A percentile compares a stretch with the other conserved stretches of the same genome.
phyloP scores from a whole-genome alignment of 2,888 invertebrate species.

The Punctoribates punctum region DNA sequence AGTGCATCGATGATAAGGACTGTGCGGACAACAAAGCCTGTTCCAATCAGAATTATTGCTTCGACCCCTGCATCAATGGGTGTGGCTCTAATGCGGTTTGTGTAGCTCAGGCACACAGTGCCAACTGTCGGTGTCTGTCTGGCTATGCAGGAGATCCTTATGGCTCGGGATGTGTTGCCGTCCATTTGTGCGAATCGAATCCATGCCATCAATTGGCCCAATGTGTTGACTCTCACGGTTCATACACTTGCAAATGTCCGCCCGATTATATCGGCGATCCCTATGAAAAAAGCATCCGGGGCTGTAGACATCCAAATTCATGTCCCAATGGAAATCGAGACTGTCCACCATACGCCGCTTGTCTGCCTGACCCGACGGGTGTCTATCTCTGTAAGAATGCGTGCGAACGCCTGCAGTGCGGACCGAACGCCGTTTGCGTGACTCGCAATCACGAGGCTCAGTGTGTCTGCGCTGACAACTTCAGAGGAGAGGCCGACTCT shows the following conservation, averaged over 20 bases:
- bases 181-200: conserved; percentile 50
- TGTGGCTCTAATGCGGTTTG: conserved; percentile 86
- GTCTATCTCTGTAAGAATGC: conserved; percentile 53
- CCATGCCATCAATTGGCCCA: conserved; percentile 76
- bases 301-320: conserved; percentile 47
- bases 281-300: conserved; percentile 54
- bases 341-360: conserved; percentile 68
- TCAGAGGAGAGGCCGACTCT: conserved; percentile 61
- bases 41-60: conserved; percentile 68
- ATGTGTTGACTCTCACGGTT: conserved; percentile 69
- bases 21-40: conserved; percentile 60
- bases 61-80: conserved; percentile 65
- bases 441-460: conserved; percentile 67
- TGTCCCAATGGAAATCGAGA: conserved; percentile 82
- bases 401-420: conserved; percentile 59
- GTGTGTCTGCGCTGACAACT: conserved; percentile 78
- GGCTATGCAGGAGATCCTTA: conserved; percentile 74
- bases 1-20: conserved; percentile 57
- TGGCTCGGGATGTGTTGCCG: conserved; percentile 50
- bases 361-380: conserved; percentile 67
- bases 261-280: conserved; percentile 57
- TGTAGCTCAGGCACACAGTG: conserved; percentile 86
- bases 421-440: conserved; percentile 72
- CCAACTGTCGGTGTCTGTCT: conserved; percentile 77
- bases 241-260: conserved; percentile 79